Evolutionary conservation across 37 sponge, comb jelly and placozoan species (phyloP), one percentile per base, ranked within the genome.

Genomic region (Petrosia ficiformis): DNA sequence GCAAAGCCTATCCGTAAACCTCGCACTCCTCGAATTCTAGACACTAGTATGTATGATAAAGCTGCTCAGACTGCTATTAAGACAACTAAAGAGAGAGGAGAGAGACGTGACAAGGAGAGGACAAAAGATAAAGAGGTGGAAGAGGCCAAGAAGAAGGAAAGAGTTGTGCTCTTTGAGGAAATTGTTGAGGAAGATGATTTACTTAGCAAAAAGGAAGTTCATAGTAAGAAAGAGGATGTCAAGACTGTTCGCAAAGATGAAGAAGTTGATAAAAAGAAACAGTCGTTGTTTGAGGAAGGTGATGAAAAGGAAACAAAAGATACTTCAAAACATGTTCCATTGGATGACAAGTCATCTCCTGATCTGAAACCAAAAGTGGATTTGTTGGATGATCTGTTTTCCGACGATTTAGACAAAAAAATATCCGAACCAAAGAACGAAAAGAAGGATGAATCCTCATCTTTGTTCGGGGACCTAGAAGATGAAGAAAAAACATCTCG

Each of bases 301-400:
- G 14, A 48, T 19, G 54, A 48, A 14, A 48, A 73, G 68, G 66
- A 72, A 11, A 39, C 8, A 5, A 66, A 64, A 2, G 39, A 56
- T 0, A 42, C 73, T 3, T 10, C 32, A 44, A 74, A 57, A 60
- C 64, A 64, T 26, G 79, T 59, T 0, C 59, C 16, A 0, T n/a
- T 84, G 67, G 76, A 77, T 71, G 78, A 84, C 44, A 77, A 84
- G 71, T 77, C 76, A 10, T 66, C 77, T 3, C 77, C 77, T 48
- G 67, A 57, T 6, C 32, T 43, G 11, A 67, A 78, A 19, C 72
- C 54, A 48, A n/a, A n/a, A n/a, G n/a, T n/a, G n/a, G n/a, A n/a
- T n/a, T n/a, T n/a, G n/a, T n/a, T n/a, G n/a, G n/a, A n/a, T n/a
- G n/a, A n/a, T n/a, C 54, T 48, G 8, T 19, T 14, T 19, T 8